Evolutionary conservation across 1,140 invertebrate genomes (phyloP).

Genomic region (Macrobrachium rosenbergii): DNA sequence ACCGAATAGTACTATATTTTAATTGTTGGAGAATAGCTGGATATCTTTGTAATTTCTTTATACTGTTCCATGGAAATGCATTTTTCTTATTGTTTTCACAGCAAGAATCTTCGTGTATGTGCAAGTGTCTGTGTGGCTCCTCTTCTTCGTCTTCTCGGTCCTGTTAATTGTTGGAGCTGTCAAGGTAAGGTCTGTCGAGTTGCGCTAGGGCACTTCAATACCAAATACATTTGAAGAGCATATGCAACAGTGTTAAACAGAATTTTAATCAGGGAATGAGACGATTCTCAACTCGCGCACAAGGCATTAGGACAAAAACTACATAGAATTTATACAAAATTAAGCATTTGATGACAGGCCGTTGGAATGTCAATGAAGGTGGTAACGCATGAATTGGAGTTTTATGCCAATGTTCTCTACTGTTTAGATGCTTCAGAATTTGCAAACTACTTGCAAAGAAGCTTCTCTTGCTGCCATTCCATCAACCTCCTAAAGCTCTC

Average conservation of each 20-base stretch:
- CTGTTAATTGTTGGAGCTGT: conserved; percentile 55
- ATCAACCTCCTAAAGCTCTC: no score
- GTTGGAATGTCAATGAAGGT: no score
- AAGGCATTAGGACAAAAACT: no score
- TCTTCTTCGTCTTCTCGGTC: conserved; percentile 60
- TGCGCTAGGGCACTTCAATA: background rate
- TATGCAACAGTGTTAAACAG: background rate
- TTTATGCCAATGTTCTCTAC: no score
- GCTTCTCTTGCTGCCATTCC: no score
- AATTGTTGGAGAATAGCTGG: no score
- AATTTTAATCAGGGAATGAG: background rate
- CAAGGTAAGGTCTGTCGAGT: conserved; percentile 34
- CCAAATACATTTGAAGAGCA: background rate
- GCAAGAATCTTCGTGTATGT: conserved; percentile 60
- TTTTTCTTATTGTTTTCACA: conserved; percentile 1
- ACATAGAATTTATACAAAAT: no score
- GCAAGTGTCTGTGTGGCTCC: conserved; percentile 56
- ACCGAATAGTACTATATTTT: no score
- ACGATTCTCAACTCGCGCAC: background rate
- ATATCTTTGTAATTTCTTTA: background rate
- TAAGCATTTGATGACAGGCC: no score
- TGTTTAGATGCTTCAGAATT: no score
- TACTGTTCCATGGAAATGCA: background rate
- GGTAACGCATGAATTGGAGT: no score
- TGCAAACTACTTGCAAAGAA: no score